phyloP scores from a whole-genome alignment of 2,113 vertebrate species.

The Madoqua kirkii region DNA sequence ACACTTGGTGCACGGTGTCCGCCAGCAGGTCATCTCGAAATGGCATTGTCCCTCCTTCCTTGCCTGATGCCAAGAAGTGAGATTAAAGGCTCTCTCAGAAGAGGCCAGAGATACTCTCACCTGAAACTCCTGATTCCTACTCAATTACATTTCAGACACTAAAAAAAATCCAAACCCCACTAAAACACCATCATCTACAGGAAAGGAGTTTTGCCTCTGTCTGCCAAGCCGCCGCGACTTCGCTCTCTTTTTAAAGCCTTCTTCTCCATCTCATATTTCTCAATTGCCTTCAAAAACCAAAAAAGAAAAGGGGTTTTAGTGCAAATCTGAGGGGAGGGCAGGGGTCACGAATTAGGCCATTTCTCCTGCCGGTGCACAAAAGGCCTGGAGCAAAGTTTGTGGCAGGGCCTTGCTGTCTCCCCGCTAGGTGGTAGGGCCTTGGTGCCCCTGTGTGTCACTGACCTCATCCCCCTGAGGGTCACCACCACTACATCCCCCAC shows the following conservation, averaged over 20 bases:
- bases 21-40: background rate
- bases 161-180: background rate
- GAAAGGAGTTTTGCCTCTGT: slow-evolving; percentile 49
- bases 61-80: background rate
- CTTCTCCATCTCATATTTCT: slow-evolving; percentile 57
- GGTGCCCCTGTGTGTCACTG: background rate
- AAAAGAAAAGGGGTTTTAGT: background rate
- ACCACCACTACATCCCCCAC: background rate
- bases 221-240: background rate
- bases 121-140: background rate
- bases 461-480: background rate
- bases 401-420: background rate
- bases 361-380: background rate
- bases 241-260: slow-evolving; percentile 25
- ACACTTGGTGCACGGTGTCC: background rate
- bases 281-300: slow-evolving; percentile 64
- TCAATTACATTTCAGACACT: background rate
- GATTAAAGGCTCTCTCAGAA: background rate
- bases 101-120: background rate
- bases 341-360: background rate
- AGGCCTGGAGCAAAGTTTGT: background rate
- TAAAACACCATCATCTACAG: background rate
- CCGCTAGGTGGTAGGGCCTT: background rate
- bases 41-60: background rate
- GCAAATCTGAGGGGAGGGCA: background rate